These are phyloP conservation scores for Perdita meconis DNA, from an alignment of 2,888 invertebrate genomes.

Conservation along the genomic window DNA sequence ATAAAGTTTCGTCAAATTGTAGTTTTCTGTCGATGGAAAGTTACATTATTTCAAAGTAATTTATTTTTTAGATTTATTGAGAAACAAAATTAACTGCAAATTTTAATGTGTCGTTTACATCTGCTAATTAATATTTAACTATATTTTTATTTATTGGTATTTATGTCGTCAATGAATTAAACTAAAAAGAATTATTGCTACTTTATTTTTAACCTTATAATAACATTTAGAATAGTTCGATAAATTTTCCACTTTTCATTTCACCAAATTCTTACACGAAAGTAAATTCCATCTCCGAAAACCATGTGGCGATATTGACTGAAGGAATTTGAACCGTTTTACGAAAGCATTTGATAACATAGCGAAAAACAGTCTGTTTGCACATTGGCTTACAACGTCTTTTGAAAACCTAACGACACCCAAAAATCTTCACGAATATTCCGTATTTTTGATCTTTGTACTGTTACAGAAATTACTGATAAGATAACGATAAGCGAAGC, in stretches of 20 bases:
- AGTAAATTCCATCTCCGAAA: not conserved
- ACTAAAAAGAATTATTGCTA: too few species aligned
- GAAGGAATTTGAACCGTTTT: not conserved
- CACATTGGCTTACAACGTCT: not conserved
- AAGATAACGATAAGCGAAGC: constrained; percentile 23
- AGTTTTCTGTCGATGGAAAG: not conserved
- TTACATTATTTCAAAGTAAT: not conserved
- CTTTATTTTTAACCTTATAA: too few species aligned
- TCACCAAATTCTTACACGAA: too few species aligned
- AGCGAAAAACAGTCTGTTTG: not conserved
- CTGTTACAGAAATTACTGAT: constrained; percentile 15
- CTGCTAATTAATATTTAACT: too few species aligned
- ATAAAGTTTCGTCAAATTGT: not conserved
- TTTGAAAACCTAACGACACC: not conserved
- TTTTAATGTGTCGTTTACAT: too few species aligned
- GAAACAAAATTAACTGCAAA: not conserved
- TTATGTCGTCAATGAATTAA: too few species aligned
- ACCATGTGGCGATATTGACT: constrained; percentile 11
- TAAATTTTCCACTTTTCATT: too few species aligned
- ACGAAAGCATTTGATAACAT: not conserved
- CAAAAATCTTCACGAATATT: not conserved
- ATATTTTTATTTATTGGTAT: constrained; percentile 4
- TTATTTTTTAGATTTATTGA: not conserved
- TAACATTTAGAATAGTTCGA: too few species aligned
- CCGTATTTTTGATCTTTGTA: constrained; percentile 17